Evolutionary conservation across 2,888 invertebrate species (phyloP).

Genomic region (Imbricaverruca yamaguchii): DNA sequence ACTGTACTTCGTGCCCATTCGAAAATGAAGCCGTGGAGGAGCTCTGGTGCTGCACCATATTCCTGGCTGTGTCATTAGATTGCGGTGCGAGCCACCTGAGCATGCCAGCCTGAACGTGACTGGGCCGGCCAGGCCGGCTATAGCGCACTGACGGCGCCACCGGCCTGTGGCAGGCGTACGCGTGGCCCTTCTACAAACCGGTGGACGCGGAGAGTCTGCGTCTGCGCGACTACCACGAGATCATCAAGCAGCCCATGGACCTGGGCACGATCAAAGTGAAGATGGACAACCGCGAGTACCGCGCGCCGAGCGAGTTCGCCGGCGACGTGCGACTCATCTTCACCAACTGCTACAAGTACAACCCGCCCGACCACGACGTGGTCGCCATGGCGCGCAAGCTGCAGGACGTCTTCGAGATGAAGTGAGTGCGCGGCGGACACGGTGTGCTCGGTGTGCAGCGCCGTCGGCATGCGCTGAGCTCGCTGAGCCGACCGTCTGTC

Average conservation of each 20-base stretch:
- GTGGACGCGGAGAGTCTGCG: conserved; percentile 92
- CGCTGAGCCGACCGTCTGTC: too few species aligned
- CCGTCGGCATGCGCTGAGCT: too few species aligned
- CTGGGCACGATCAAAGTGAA: conserved; percentile 95
- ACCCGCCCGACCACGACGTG: conserved; percentile 96
- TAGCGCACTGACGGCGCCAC: too few species aligned
- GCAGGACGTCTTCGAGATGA: conserved; percentile 96
- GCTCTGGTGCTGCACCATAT: too few species aligned
- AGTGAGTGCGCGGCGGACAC: conserved; percentile 44
- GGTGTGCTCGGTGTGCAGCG: too few species aligned
- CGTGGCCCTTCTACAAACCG: conserved; percentile 99
- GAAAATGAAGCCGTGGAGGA: too few species aligned
- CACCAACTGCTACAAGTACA: conserved; percentile 99
- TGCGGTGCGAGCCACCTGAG: too few species aligned
- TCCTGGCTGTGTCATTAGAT: too few species aligned
- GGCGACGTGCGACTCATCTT: conserved; percentile 94
- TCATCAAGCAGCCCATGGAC: conserved; percentile 99
- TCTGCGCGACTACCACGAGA: conserved; percentile 94
- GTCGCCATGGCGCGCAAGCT: conserved; percentile 96
- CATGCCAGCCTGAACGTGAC: too few species aligned
- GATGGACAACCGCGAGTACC: conserved; percentile 92
- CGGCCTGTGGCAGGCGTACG: conserved; percentile 62
- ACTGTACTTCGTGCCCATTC: too few species aligned
- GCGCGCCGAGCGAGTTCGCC: conserved; percentile 87
- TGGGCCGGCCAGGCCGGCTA: too few species aligned